Conservation (phyloP, 1,140 invertebrate genomes). For the Diorhabda sublineata region DNA sequence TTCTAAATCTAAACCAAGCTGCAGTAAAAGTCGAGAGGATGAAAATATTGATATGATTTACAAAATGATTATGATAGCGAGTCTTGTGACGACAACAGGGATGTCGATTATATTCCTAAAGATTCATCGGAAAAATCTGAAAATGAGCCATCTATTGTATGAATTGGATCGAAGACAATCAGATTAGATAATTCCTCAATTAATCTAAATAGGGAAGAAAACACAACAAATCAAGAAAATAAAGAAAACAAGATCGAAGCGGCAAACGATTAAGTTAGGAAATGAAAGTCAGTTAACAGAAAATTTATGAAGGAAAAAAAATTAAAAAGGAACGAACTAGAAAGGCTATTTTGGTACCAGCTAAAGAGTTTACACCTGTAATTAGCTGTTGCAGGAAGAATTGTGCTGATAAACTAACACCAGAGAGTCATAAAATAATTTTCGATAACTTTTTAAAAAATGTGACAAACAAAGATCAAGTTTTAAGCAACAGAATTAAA, state of each 20-base stretch:
- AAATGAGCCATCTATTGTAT: conserved; percentile 1
- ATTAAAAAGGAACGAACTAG: not conserved
- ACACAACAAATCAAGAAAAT: conserved; percentile 3
- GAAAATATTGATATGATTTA: not conserved
- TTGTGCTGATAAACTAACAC: not conserved
- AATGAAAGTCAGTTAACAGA: not conserved
- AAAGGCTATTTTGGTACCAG: not conserved
- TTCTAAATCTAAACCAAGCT: conserved; percentile 1
- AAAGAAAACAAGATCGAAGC: conserved; percentile 5
- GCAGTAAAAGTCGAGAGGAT: not conserved
- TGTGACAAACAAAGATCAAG: conserved; percentile 4
- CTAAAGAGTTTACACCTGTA: not conserved
- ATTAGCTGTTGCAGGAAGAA: conserved; percentile 3
- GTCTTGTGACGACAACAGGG: not conserved
- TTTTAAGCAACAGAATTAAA: conserved; percentile 1
- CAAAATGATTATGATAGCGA: too few species aligned
- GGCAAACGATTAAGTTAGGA: conserved; percentile 4
- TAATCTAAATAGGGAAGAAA: conserved; percentile 5
- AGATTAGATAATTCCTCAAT: conserved; percentile 1
- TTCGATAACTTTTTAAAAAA: not conserved
- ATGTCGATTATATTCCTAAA: conserved; percentile 5
- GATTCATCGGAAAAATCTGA: conserved; percentile 1
- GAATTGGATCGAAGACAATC: conserved; percentile 4
- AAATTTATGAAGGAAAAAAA: not conserved
- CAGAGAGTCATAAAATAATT: conserved; percentile 1